Percentiles rank a stretch among this genome's conserved stretches.
Evolutionary conservation across 2,888 invertebrate genomes (phyloP).

Genomic region (Rhopalosiphum nymphaeae): DNA sequence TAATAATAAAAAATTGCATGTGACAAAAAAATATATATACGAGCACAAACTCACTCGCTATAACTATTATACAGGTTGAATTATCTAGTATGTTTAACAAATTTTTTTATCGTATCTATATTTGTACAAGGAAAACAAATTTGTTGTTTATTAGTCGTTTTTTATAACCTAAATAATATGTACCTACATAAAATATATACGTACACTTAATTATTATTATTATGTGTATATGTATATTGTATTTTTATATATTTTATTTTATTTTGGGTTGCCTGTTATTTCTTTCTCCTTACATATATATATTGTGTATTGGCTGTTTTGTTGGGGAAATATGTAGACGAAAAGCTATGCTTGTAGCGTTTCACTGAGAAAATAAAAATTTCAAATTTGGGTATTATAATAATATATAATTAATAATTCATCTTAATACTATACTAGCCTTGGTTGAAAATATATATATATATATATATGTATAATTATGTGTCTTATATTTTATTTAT

Average conservation of each 20-base stretch:
- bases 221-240: conserved; percentile 37
- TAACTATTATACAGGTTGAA: conserved; percentile 63
- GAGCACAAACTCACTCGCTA: conserved; percentile 64
- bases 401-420: conserved; percentile 29
- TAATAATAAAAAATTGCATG: conserved; percentile 54
- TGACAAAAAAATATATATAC: conserved; percentile 59
- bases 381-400: conserved; percentile 55
- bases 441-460: conserved; percentile 33
- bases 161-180: conserved; percentile 36
- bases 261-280: conserved; percentile 66
- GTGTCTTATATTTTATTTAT: conserved; percentile 43
- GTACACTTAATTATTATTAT: conserved; percentile 41
- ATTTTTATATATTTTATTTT: conserved; percentile 21
- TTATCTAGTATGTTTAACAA: conserved; percentile 59
- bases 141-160: conserved; percentile 58
- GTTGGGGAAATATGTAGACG: conserved; percentile 61
- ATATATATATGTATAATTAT: conserved; percentile 3
- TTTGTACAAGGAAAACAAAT: conserved; percentile 57
- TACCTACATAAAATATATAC: conserved; percentile 41
- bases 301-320: conserved; percentile 64
- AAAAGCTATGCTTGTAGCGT: conserved; percentile 65
- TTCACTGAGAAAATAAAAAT: conserved; percentile 55
- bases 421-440: conserved; percentile 41
- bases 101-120: conserved; percentile 47
- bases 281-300: conserved; percentile 52